A percentile compares a stretch with the other conserved stretches of the same genome.
Conservation (phyloP, 1,140 invertebrate genomes). For the Magallana gigas region DNA sequence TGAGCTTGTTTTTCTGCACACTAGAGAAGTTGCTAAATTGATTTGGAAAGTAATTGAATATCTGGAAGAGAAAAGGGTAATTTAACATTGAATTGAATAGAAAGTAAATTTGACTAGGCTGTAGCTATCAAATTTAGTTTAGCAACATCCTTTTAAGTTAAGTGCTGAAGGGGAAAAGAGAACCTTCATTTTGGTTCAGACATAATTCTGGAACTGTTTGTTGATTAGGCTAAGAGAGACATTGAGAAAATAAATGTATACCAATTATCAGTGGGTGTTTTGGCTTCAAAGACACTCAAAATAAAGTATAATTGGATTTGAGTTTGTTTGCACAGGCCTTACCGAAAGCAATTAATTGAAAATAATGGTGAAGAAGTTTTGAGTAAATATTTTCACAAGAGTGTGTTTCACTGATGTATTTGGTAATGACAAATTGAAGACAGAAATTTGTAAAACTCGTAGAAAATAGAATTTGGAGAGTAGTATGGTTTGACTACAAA, state of each 20-base stretch:
- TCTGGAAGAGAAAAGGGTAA: slow-evolving; percentile 15
- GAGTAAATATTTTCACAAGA: slow-evolving; percentile 38
- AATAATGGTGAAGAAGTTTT: slow-evolving; percentile 13
- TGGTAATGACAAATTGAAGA: slow-evolving; percentile 22
- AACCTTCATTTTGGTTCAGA: slow-evolving; percentile 21
- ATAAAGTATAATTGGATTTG: slow-evolving; percentile 29
- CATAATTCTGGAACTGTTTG: slow-evolving; percentile 8
- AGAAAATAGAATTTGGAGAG: not conserved
- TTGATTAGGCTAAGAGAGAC: slow-evolving; percentile 23
- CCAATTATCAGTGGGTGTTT: slow-evolving; percentile 28
- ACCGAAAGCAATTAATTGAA: not conserved
- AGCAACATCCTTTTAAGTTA: slow-evolving; percentile 32
- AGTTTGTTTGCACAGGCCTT: slow-evolving; percentile 26
- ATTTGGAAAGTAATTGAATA: slow-evolving; percentile 38
- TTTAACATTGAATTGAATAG: slow-evolving; percentile 9
- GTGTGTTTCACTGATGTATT: not conserved
- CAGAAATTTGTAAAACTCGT: slow-evolving; percentile 18
- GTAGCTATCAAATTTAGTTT: slow-evolving; percentile 29
- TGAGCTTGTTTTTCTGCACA: not conserved
- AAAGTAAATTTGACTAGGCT: slow-evolving; percentile 22
- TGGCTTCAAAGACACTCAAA: slow-evolving; percentile 32
- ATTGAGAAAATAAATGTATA: slow-evolving; percentile 35
- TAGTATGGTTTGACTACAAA: slow-evolving; percentile 8
- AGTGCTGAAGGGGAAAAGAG: slow-evolving; percentile 2
- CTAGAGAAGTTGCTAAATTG: slow-evolving; percentile 8